Percentiles rank a stretch among this genome's conserved stretches.
phyloP scores from a whole-genome alignment of 1,140 invertebrate species.

The Brachionus plicatilis region DNA sequence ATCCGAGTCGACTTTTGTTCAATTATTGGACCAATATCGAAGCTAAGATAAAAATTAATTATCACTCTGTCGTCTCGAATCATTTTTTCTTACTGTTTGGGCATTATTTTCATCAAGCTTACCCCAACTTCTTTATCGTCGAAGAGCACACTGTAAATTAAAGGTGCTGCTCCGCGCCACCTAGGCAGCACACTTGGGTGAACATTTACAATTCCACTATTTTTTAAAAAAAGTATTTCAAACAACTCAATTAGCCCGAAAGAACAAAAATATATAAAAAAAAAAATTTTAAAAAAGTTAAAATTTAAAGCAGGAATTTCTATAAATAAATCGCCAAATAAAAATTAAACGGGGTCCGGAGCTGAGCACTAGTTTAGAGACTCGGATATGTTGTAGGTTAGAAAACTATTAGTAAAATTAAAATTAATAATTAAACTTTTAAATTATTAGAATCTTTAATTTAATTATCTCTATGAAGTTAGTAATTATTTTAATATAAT shows the following conservation, averaged over 20 bases:
- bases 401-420: too few relatives aligned
- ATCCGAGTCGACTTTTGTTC: not conserved
- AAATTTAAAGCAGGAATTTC: too few relatives aligned
- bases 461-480: too few relatives aligned
- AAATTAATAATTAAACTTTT: too few relatives aligned
- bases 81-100: constrained; percentile 20
- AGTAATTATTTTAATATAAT: too few relatives aligned
- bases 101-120: constrained; percentile 73
- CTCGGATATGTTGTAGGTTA: too few relatives aligned
- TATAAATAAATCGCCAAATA: too few relatives aligned
- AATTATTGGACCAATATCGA: constrained; percentile 26
- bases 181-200: constrained; percentile 83
- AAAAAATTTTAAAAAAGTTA: too few relatives aligned
- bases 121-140: constrained; percentile 77
- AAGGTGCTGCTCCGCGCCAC: constrained; percentile 84
- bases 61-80: not conserved
- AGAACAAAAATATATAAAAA: not conserved
- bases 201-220: constrained; percentile 66
- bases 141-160: constrained; percentile 73
- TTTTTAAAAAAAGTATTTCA: not conserved
- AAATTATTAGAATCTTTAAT: too few relatives aligned
- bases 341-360: too few relatives aligned
- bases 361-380: too few relatives aligned
- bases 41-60: not conserved
- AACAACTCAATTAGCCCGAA: not conserved